These are phyloP conservation scores for Dinoponera quadriceps DNA, from an alignment of 1,140 invertebrate species.

Conservation along the genomic window DNA sequence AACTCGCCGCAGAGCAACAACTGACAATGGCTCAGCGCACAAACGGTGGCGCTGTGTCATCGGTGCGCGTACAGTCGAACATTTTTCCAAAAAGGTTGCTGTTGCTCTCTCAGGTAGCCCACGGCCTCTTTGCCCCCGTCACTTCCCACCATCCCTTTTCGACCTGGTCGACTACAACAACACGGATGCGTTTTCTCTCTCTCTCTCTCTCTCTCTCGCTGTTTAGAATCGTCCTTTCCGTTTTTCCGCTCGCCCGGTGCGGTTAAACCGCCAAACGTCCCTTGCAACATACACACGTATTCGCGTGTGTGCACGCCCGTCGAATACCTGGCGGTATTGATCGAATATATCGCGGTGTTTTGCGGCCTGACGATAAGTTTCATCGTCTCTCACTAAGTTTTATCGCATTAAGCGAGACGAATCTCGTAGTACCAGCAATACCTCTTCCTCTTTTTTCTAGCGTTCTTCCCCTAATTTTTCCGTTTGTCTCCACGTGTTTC, in stretches of 20 bases:
- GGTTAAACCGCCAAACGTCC: conserved; percentile 57
- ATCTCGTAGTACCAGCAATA: neutral
- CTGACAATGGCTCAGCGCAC: neutral
- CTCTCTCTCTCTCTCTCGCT: conserved; percentile 41
- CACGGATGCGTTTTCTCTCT: conserved; percentile 56
- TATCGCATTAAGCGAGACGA: neutral
- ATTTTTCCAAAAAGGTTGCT: conserved; percentile 68
- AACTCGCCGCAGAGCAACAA: too few species aligned
- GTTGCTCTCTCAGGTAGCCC: conserved; percentile 69
- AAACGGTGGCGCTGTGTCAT: conserved; percentile 49
- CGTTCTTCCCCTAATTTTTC: neutral
- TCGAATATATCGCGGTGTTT: conserved; percentile 74
- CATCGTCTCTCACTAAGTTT: neutral
- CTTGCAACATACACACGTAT: conserved; percentile 48
- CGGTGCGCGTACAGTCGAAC: conserved; percentile 43
- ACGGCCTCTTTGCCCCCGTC: conserved; percentile 51
- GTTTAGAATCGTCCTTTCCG: conserved; percentile 57
- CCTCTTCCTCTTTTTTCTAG: too few species aligned
- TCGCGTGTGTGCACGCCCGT: conserved; percentile 56
- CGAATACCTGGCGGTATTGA: conserved; percentile 71
- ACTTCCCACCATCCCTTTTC: conserved; percentile 28
- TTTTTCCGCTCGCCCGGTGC: conserved; percentile 62
- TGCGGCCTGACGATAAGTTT: conserved; percentile 56
- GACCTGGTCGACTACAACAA: conserved; percentile 11
- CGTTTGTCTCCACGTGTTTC: neutral